Evolutionary conservation across 2,888 invertebrate species (phyloP).

Genomic region (Harpalus rubripes): DNA sequence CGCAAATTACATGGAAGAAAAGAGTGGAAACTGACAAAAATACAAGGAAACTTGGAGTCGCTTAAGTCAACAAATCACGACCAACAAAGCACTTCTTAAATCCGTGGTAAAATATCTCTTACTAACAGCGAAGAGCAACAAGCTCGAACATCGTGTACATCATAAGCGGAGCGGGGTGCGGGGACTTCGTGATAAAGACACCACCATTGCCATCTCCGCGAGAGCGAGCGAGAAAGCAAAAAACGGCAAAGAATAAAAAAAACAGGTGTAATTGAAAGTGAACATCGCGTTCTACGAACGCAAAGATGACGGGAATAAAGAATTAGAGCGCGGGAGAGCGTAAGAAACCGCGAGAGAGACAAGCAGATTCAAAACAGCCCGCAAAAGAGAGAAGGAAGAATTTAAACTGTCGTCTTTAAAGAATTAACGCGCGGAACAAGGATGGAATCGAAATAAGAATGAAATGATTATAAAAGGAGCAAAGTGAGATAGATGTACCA

Average conservation of each 20-base stretch:
- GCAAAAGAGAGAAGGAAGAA: conserved; percentile 14
- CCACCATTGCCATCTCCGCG: background rate
- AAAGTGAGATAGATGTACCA: conserved; percentile 37
- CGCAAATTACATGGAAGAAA: conserved; percentile 17
- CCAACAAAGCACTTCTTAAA: conserved; percentile 57
- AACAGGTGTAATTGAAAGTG: conserved; percentile 67
- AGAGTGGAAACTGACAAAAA: conserved; percentile 39
- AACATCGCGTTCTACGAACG: conserved; percentile 64
- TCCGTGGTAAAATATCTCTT: conserved; percentile 56
- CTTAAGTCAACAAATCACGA: conserved; percentile 52
- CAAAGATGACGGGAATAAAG: conserved; percentile 67
- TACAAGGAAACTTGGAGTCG: conserved; percentile 30
- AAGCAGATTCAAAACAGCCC: conserved; percentile 36
- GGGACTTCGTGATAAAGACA: conserved; percentile 24
- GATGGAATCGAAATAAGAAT: conserved; percentile 50
- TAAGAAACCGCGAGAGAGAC: conserved; percentile 48
- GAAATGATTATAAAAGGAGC: conserved; percentile 33
- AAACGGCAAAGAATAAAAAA: conserved; percentile 56
- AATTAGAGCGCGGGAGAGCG: conserved; percentile 61
- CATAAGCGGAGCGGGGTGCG: conserved; percentile 24
- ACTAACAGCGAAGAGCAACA: conserved; percentile 56
- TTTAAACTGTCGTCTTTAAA: conserved; percentile 60
- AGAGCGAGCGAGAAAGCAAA: conserved; percentile 9
- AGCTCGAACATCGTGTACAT: conserved; percentile 56
- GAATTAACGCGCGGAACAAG: conserved; percentile 51